A percentile compares a stretch with the other conserved stretches of the same genome.
Evolutionary conservation across 2,113 vertebrate genomes (phyloP).

Genomic region (Ictalurus furcatus): DNA sequence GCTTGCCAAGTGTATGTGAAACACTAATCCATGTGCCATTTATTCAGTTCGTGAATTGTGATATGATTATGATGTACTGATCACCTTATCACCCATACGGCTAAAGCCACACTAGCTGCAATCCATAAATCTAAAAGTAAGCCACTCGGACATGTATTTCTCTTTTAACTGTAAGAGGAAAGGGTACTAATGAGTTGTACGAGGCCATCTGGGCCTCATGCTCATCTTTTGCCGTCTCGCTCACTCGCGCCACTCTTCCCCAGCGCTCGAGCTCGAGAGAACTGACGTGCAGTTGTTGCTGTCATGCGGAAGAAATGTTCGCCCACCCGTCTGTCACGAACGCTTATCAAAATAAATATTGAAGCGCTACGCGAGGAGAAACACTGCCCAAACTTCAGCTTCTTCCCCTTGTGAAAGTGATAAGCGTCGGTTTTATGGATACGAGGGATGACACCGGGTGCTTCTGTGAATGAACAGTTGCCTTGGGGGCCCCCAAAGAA

Average conservation of each 20-base stretch:
- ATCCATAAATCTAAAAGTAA: neutral
- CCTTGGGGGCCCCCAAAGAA: slow-evolving; percentile 3
- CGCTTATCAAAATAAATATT: slow-evolving; percentile 60
- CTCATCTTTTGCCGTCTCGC: slow-evolving; percentile 53
- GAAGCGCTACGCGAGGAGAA: slow-evolving; percentile 11
- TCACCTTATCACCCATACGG: neutral
- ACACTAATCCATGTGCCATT: neutral
- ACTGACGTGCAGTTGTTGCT: slow-evolving; percentile 68
- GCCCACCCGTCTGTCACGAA: slow-evolving; percentile 77
- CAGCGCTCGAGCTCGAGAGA: slow-evolving; percentile 61
- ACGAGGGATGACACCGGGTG: neutral
- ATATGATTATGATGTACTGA: neutral
- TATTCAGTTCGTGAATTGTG: neutral
- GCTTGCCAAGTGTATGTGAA: neutral
- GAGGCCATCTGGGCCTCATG: slow-evolving; percentile 24
- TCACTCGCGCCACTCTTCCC: slow-evolving; percentile 67
- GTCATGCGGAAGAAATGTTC: slow-evolving; percentile 74
- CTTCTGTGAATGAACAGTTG: slow-evolving; percentile 20
- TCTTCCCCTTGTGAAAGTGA: slow-evolving; percentile 5
- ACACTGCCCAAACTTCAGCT: slow-evolving; percentile 26
- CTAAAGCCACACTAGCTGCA: neutral
- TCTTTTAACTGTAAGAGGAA: slow-evolving; percentile 1
- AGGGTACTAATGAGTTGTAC: slow-evolving; percentile 8
- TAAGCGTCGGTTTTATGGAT: slow-evolving; percentile 6
- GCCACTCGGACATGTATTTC: neutral